These are phyloP conservation scores for Spodoptera picta DNA, from an alignment of 2,888 invertebrate genomes.

Conservation along the genomic window DNA sequence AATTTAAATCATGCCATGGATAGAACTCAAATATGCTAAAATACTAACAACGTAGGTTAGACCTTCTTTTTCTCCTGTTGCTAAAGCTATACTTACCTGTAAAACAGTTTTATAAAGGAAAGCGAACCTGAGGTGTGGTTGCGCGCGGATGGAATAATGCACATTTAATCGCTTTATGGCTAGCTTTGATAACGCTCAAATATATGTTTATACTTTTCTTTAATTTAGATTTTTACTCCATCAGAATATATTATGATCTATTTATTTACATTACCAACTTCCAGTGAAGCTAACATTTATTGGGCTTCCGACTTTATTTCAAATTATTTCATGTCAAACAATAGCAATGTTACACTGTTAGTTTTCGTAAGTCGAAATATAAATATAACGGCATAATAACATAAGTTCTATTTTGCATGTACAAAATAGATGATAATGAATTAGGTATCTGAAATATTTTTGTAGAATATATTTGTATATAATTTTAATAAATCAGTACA, in stretches of 20 bases:
- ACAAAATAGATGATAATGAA: conserved; percentile 62
- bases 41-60: conserved; percentile 35
- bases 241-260: conserved; percentile 34
- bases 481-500: conserved; percentile 73
- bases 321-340: conserved; percentile 31
- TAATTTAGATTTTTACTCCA: conserved; percentile 45
- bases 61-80: conserved; percentile 18
- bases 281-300: conserved; percentile 55
- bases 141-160: conserved; percentile 48
- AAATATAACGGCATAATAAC: conserved; percentile 56
- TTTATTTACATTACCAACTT: conserved; percentile 49
- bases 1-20: conserved; percentile 18
- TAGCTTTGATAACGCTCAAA: conserved; percentile 62
- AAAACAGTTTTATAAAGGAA: conserved; percentile 21
- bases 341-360: conserved; percentile 44
- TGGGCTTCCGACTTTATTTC: conserved; percentile 59
- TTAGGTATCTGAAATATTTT: conserved; percentile 59
- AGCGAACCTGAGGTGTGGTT: conserved; percentile 43
- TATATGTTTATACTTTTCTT: conserved; percentile 49
- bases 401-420: conserved; percentile 63
- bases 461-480: conserved; percentile 66
- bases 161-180: conserved; percentile 51
- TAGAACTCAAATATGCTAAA: conserved; percentile 38
- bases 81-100: conserved; percentile 26
- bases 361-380: conserved; percentile 43